phyloP scores from a whole-genome alignment of 2,797 vertebrate species.

The Darevskia nairensis region DNA sequence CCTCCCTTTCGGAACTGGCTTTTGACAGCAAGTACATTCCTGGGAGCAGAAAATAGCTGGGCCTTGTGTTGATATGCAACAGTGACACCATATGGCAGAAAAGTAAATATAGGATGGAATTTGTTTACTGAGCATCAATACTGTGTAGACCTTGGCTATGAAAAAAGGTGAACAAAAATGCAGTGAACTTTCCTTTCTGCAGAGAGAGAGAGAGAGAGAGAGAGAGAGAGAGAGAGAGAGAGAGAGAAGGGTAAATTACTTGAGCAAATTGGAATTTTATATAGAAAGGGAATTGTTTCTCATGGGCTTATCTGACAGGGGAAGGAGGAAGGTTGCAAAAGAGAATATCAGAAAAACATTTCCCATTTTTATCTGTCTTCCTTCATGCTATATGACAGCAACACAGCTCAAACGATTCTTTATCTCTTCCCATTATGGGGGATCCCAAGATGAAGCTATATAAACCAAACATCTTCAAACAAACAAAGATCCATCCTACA shows the following conservation, averaged over 20 bases:
- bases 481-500: no score
- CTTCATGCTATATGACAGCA: background rate
- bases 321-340: background rate
- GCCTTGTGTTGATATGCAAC: slow-evolving; percentile 26
- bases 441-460: no score
- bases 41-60: background rate
- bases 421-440: background rate
- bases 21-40: background rate
- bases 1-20: background rate
- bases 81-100: slow-evolving; percentile 38
- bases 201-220: no score
- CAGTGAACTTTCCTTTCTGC: background rate
- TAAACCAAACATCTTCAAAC: no score
- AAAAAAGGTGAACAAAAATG: background rate
- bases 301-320: background rate
- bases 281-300: background rate
- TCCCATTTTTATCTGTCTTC: background rate
- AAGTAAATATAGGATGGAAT: background rate
- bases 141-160: background rate
- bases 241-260: background rate
- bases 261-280: background rate
- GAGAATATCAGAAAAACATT: no score
- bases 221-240: no score
- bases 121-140: no score
- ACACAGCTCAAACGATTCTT: background rate